Conservation (phyloP, 2,113 vertebrate genomes). For the Sus scrofa region T2T-Sscrofa CM000822.6:23622501-23623000, state of each 20-base stretch:
- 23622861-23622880: neutral
- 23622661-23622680: constrained; percentile 37
- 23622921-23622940: neutral
- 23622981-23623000: neutral
- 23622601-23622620: neutral
- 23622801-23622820: neutral
- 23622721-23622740: neutral
- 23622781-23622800: neutral
- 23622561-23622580: constrained; percentile 14
- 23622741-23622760: neutral
- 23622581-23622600: neutral
- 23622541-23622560: neutral
- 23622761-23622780: constrained; percentile 19
- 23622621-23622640: neutral
- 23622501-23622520: neutral
- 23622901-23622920: too few species aligned
- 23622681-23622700: neutral
- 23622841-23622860: neutral
- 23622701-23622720: neutral
- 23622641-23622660: neutral
- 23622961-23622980: neutral
- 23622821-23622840: neutral
- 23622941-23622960: neutral
- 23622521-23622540: neutral
- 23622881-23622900: neutral